Conservation (phyloP, 2,797 vertebrate genomes). For the Allobates femoralis region DNA sequence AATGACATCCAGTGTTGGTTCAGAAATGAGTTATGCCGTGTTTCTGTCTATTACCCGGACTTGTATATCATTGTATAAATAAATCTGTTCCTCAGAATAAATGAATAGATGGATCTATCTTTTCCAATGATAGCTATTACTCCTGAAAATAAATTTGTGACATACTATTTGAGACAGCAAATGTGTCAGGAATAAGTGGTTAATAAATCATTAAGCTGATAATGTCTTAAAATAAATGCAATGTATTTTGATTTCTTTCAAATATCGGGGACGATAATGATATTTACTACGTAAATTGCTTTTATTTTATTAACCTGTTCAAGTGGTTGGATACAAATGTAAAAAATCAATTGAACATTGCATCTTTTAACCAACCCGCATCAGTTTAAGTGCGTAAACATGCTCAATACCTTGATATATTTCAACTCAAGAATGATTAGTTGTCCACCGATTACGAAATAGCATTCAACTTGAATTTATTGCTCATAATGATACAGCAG, state of each 20-base stretch:
- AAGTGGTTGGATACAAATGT: not conserved
- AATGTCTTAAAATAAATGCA: slow-evolving; percentile 70
- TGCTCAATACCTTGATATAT: not conserved
- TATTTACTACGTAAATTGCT: not conserved
- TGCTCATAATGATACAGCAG: too few relatives aligned
- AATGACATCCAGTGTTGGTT: slow-evolving; percentile 67
- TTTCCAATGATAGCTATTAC: slow-evolving; percentile 75
- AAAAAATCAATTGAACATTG: not conserved
- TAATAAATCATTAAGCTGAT: slow-evolving; percentile 74
- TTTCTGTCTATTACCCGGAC: slow-evolving; percentile 69
- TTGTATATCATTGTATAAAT: slow-evolving; percentile 75
- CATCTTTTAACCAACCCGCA: not conserved
- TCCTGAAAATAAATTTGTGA: slow-evolving; percentile 77
- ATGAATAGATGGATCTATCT: slow-evolving; percentile 72
- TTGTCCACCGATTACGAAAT: not conserved
- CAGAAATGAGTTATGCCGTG: slow-evolving; percentile 73
- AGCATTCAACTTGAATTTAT: not conserved
- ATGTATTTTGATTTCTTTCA: slow-evolving; percentile 73
- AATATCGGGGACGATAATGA: slow-evolving; percentile 67
- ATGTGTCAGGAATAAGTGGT: slow-evolving; percentile 75
- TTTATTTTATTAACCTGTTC: slow-evolving; percentile 18
- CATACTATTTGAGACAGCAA: slow-evolving; percentile 72
- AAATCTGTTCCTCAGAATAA: slow-evolving; percentile 72
- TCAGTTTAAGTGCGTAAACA: not conserved
- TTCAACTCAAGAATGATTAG: not conserved